A percentile compares a stretch with the other conserved stretches of the same genome.
phyloP scores from a whole-genome alignment of 2,113 vertebrate species.

The Psammodynastes pulverulentus region DNA sequence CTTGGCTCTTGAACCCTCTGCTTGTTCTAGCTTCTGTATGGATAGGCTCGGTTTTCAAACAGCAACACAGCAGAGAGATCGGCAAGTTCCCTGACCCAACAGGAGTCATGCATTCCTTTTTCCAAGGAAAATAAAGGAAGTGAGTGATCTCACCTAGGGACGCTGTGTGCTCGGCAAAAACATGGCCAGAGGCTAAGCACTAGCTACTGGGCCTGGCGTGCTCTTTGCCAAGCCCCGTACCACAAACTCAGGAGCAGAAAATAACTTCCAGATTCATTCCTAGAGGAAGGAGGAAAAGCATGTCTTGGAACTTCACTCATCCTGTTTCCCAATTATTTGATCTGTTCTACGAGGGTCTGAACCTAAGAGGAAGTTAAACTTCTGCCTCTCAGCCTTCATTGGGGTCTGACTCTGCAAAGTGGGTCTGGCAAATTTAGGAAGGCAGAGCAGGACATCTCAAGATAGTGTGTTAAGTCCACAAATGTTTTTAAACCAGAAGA shows the following conservation, averaged over 20 bases:
- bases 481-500: not conserved
- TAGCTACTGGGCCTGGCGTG: not conserved
- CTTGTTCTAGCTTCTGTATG: not conserved
- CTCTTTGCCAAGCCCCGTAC: not conserved
- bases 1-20: not conserved
- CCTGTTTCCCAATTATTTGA: not conserved
- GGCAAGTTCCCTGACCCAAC: constrained; percentile 20
- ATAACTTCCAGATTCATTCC: constrained; percentile 21
- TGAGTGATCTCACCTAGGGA: constrained; percentile 57
- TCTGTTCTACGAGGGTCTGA: not conserved
- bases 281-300: not conserved
- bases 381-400: not conserved
- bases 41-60: not conserved
- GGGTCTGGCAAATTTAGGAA: not conserved
- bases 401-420: not conserved
- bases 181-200: not conserved
- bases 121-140: constrained; percentile 60
- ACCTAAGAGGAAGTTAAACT: no score
- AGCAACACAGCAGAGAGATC: constrained; percentile 8
- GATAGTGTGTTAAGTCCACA: not conserved
- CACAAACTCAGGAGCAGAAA: not conserved
- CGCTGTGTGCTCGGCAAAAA: constrained; percentile 25
- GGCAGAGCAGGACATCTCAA: not conserved
- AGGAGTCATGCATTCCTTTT: not conserved
- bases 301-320: not conserved